Evolutionary conservation across 2,797 vertebrate species (phyloP), one percentile per base, ranked within the genome.

Genomic region (Eleutherodactylus coqui): DNA sequence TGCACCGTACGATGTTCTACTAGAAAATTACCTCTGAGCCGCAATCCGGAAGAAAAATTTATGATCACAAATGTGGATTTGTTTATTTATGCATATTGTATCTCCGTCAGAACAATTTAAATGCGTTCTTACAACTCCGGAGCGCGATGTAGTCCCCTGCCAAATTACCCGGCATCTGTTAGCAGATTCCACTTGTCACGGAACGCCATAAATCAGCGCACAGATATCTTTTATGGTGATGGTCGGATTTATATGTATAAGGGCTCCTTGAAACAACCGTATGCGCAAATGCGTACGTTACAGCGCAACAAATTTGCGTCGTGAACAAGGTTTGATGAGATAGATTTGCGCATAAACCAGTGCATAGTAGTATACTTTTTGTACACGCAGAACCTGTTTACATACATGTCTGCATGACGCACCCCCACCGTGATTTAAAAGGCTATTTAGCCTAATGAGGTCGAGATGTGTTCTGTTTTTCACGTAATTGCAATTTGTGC

Each of bases 61-160:
- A 5, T 10, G 49, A 58, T 38, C n/a, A 10, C 8, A 62, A 58
- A 49, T 62, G 38, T 60, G 36, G 47, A 49, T 10, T 21, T 62
- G 19, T 45, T 76, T 76, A 84, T 83, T 83, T 83, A 75, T 83
- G 82, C 53, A 62, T 47, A 83, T 29, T 75, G 49, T 49, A 62
- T 62, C 36, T 83, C 49, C n/a, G 38, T 72, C 49, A 73, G 67
- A 43, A 43, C 49, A 41, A 83, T 83, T 41, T 32, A 24, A 75
- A 73, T 83, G 38, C 73, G 60, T 83, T 73, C 45, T 83, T 36
- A 60, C 29, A 27, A 75, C 69, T 83, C 38, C 5, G n/a, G 32
- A 75, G 47, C 62, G 55, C 51, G 38, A 27, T 10, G 19, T 8
- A 14, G 4, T 83, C 69, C 69, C 81, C 51, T 29, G 81, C 16